phyloP scores from a whole-genome alignment of 2,113 vertebrate genomes.

The Polypterus bichir region DNA sequence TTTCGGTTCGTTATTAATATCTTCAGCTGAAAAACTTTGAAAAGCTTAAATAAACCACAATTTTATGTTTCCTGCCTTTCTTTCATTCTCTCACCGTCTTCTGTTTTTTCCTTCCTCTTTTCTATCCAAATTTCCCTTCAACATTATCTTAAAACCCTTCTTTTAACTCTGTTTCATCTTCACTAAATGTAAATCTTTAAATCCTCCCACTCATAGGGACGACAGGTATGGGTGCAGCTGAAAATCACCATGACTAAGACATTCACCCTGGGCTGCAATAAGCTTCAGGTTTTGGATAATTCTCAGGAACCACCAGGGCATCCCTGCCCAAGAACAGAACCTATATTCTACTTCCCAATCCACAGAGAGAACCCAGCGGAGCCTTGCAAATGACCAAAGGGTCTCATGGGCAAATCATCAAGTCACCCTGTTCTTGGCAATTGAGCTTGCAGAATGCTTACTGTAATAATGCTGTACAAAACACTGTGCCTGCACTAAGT shows the following conservation, averaged over 20 bases:
- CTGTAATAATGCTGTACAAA: too few relatives aligned
- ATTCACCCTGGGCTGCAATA: slow-evolving; percentile 35
- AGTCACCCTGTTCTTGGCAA: too few relatives aligned
- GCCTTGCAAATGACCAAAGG: slow-evolving; percentile 31
- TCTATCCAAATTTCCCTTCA: too few relatives aligned
- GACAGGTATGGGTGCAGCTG: slow-evolving; percentile 45
- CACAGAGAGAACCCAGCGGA: slow-evolving; percentile 27
- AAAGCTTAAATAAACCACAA: too few relatives aligned
- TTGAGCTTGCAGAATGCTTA: too few relatives aligned
- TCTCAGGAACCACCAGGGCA: slow-evolving; percentile 20
- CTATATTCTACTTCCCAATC: slow-evolving; percentile 44
- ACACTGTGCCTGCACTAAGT: too few relatives aligned
- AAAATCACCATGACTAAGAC: slow-evolving; percentile 41
- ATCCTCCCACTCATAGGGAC: slow-evolving; percentile 22
- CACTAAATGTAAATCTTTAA: neutral
- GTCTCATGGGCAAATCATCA: too few relatives aligned
- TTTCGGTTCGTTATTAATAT: too few relatives aligned
- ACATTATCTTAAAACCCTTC: too few relatives aligned
- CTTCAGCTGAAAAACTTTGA: neutral
- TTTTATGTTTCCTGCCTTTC: neutral
- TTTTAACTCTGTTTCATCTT: too few relatives aligned
- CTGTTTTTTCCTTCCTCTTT: too few relatives aligned
- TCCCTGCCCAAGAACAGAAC: slow-evolving; percentile 28
- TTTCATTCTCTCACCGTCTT: neutral
- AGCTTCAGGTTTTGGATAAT: neutral